Conservation (phyloP, 2,113 vertebrate species). For the Rhinopomastus cyanomelas region DNA sequence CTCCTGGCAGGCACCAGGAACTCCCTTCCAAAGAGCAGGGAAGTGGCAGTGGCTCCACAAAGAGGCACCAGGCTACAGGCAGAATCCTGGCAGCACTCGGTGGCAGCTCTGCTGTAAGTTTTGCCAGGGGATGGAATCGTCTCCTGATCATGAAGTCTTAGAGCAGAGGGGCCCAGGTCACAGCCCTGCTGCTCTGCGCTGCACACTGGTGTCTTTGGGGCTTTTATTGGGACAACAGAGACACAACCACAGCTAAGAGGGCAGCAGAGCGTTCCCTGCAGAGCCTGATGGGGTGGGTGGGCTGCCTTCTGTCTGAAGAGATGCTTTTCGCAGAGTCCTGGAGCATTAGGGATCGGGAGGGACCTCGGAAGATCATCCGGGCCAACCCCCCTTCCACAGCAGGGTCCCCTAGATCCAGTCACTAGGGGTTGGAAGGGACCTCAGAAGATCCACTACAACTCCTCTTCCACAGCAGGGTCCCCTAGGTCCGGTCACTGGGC, state of each 20-base stretch:
- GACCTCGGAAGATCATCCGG: too few relatives aligned
- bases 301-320: too few relatives aligned
- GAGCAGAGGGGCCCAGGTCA: not conserved
- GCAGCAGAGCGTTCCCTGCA: not conserved
- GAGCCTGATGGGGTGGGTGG: not conserved
- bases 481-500: too few relatives aligned
- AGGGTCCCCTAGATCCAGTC: too few relatives aligned
- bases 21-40: not conserved
- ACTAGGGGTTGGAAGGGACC: too few relatives aligned
- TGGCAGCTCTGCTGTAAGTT: not conserved
- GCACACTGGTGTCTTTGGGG: not conserved
- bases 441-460: too few relatives aligned
- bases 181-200: not conserved
- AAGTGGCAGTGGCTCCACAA: not conserved
- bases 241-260: not conserved
- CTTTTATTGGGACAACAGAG: not conserved
- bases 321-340: too few relatives aligned
- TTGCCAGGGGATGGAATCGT: not conserved
- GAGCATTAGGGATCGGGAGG: too few relatives aligned
- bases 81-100: not conserved
- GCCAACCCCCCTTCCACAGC: too few relatives aligned
- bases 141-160: not conserved
- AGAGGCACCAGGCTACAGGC: not conserved
- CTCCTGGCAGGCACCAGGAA: not conserved
- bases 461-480: too few relatives aligned